A percentile compares a stretch with the other conserved stretches of the same genome.
Conservation (phyloP, 2,888 invertebrate genomes). For the Ophion costatus region DNA sequence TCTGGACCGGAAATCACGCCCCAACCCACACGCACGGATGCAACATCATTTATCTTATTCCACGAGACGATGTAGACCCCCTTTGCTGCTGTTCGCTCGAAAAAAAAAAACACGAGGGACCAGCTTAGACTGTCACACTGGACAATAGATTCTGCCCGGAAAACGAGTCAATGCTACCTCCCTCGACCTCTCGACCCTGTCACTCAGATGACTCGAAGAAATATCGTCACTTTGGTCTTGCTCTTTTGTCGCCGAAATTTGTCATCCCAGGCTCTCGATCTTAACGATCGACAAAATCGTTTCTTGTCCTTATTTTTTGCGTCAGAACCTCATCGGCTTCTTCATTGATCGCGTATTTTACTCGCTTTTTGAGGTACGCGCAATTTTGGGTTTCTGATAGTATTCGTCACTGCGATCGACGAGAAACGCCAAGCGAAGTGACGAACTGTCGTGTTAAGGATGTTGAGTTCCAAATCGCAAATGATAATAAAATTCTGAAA, state of each 20-base stretch:
- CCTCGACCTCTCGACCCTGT: constrained; percentile 1
- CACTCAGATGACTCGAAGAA: constrained; percentile 28
- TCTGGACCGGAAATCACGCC: constrained; percentile 43
- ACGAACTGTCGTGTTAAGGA: no score
- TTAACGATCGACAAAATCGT: not conserved
- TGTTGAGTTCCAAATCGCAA: no score
- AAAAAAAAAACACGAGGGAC: not conserved
- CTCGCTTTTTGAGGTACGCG: not conserved
- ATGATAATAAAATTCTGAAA: no score
- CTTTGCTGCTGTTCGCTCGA: not conserved
- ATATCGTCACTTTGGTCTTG: constrained; percentile 26
- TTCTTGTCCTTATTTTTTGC: not conserved
- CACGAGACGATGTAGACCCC: not conserved
- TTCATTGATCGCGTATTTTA: not conserved
- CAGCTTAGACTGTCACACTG: constrained; percentile 14
- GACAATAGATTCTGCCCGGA: constrained; percentile 15
- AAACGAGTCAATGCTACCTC: constrained; percentile 10
- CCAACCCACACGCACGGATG: not conserved
- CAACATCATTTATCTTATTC: constrained; percentile 56
- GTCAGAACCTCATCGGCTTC: not conserved
- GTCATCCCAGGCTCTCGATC: not conserved
- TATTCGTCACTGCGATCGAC: not conserved
- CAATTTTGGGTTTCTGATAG: no score
- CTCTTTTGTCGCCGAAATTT: not conserved
- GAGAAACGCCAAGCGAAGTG: not conserved